Conservation (phyloP, 2,113 vertebrate genomes). For the Anthoscopus minutus region DNA sequence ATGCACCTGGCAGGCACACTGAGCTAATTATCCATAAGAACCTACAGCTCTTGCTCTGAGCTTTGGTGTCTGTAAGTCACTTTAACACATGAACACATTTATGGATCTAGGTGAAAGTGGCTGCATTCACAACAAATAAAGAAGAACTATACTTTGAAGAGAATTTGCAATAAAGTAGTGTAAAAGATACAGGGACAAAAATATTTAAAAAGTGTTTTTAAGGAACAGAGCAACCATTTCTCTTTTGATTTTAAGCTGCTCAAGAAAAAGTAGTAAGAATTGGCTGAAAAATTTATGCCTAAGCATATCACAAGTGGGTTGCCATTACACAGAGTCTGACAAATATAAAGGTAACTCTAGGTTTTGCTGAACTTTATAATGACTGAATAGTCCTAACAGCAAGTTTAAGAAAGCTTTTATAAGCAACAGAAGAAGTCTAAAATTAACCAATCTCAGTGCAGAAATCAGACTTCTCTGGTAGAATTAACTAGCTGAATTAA, state of each 20-base stretch:
- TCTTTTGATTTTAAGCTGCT: not conserved
- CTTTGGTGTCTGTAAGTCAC: not conserved
- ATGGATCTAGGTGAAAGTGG: not conserved
- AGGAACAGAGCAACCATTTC: not conserved
- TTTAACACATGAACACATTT: not conserved
- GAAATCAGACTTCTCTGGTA: not conserved
- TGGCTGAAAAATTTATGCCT: not conserved
- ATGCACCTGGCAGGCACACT: not conserved
- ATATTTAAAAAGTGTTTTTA: not conserved
- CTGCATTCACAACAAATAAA: not conserved
- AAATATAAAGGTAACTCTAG: not conserved
- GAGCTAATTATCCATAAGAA: not conserved
- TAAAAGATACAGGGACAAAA: not conserved
- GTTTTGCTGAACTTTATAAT: not conserved
- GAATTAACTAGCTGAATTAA: not conserved
- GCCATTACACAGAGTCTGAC: not conserved
- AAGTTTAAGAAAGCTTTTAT: not conserved
- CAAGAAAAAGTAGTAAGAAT: not conserved
- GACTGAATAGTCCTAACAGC: not conserved
- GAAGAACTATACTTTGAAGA: not conserved
- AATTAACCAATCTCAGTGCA: not conserved
- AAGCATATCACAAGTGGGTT: not conserved
- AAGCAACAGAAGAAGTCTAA: not conserved
- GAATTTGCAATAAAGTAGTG: not conserved
- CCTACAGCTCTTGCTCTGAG: rapidly evolving